phyloP scores from a whole-genome alignment of 2,113 vertebrate genomes.

The Maylandia zebra region DNA sequence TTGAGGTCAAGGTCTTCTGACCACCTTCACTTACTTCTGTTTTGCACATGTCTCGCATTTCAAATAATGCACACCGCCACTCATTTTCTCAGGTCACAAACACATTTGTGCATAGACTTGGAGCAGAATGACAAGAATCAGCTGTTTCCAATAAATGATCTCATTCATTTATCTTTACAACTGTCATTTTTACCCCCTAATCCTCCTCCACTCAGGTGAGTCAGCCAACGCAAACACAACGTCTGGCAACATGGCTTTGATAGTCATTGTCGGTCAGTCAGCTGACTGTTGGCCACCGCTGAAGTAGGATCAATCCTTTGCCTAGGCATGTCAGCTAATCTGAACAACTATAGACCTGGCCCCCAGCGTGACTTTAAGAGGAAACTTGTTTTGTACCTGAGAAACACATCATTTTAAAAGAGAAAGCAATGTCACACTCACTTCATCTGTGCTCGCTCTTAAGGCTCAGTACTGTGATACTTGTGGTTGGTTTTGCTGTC shows the following conservation, averaged over 20 bases:
- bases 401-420: not conserved
- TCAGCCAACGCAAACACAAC: not conserved
- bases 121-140: not conserved
- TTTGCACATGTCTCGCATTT: not conserved
- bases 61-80: not conserved
- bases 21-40: not conserved
- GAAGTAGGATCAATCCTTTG: not conserved
- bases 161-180: not conserved
- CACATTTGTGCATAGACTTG: not conserved
- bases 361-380: not conserved
- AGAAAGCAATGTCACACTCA: not conserved
- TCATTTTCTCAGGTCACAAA: not conserved
- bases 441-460: not conserved
- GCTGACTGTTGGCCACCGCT: not conserved
- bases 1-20: slow-evolving; percentile 15
- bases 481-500: not conserved
- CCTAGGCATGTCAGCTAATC: not conserved
- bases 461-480: not conserved
- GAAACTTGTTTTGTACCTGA: not conserved
- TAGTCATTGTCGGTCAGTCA: not conserved
- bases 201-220: not conserved
- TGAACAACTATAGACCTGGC: not conserved
- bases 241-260: not conserved
- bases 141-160: not conserved
- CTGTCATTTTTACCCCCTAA: not conserved